Evolutionary conservation across 1,140 invertebrate species (phyloP), one percentile per base, ranked within the genome.

Genomic region (Bombus affinis): DNA sequence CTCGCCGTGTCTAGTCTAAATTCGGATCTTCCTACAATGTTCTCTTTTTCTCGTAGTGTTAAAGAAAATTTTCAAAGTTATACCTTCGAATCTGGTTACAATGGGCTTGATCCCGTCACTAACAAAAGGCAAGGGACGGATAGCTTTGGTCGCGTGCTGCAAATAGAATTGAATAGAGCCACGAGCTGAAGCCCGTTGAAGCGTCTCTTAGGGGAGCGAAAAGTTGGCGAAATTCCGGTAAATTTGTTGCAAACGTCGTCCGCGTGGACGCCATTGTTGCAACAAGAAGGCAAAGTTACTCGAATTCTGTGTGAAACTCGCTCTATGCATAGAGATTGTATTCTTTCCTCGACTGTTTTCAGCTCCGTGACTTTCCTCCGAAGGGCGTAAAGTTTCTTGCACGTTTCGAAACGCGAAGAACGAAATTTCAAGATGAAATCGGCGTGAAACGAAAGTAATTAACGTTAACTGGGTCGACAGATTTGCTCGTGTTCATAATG

Each of bases 301-400:
- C 5, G 35, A 68, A 70, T 70, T 25, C 44, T 13, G 39, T 9
- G 72, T n/a, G 39, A 32, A 68, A 78, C 44, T 47, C 42, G 13
- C 42, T 6, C 32, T 32, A 15, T 12, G 73, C 32, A 13, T 22
- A 42, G 32, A 65, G 37, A 78, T 62, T 65, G 59, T 62, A 32
- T 53, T 80, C 42, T 37, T 71, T 81, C 32, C 10, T 32, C 1
- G 32, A 53, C 74, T 57, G 74, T 76, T 57, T 76, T 76, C 74
- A 59, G 32, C 42, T 44, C 3, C 71, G 71, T 42, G 28, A n/a
- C 71, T 44, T 18, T 4, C 42, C 0, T 6, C 25, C 28, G 13
- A 73, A 44, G 13, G 28, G 8, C 32, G 47, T 22, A 22, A 37
- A 57, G 74, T 59, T 76, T 59, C 47, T 13, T 9, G 1, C 70